Evolutionary conservation across 2,797 vertebrate genomes (phyloP).

Genomic region (Jordanella pulchra): DNA sequence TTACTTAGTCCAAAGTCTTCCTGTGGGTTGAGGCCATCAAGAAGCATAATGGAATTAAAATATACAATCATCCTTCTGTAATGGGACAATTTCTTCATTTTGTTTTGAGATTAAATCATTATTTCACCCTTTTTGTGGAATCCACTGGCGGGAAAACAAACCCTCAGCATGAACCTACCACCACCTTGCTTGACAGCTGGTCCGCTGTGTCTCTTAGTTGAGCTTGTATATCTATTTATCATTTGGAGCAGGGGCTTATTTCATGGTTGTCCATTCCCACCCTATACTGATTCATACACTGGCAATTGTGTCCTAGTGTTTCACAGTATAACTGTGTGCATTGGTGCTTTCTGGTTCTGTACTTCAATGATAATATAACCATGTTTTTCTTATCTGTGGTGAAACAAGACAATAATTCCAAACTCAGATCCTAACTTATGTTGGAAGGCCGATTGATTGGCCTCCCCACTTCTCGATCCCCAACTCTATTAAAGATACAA

Average conservation of each 20-base stretch:
- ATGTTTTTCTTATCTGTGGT: too few species aligned
- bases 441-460: background rate
- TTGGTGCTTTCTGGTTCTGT: background rate
- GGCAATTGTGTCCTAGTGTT: background rate
- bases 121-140: too few species aligned
- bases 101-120: too few species aligned
- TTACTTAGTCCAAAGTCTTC: too few species aligned
- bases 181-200: too few species aligned
- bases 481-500: background rate
- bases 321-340: background rate
- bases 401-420: background rate
- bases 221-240: too few species aligned
- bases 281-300: background rate
- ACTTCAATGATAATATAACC: background rate
- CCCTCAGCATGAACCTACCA: too few species aligned
- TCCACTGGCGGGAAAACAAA: background rate
- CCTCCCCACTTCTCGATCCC: background rate
- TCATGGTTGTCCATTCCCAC: background rate
- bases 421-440: background rate
- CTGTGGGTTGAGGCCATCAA: too few species aligned
- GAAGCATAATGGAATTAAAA: too few species aligned
- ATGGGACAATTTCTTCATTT: too few species aligned
- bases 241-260: background rate
- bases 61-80: too few species aligned
- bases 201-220: too few species aligned